A percentile compares a stretch with the other conserved stretches of the same genome.
Conservation (phyloP, 1,140 invertebrate species). For the Archegozetes longisetosus region DNA sequence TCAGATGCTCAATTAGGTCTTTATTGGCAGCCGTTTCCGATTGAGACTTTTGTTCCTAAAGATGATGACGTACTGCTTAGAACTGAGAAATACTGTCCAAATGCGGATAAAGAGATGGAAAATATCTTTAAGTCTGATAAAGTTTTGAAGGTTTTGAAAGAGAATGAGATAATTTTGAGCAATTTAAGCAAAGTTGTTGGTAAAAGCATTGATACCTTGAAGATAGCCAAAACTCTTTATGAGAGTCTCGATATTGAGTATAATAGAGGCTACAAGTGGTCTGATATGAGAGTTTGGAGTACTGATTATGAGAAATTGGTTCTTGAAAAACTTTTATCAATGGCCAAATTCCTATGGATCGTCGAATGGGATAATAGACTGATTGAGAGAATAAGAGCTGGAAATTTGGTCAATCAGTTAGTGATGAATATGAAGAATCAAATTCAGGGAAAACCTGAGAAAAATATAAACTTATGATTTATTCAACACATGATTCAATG, state of each 20-base stretch:
- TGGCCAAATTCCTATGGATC: not conserved
- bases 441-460: not conserved
- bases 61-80: slow-evolving; percentile 4
- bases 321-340: not conserved
- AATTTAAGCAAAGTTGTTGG: not conserved
- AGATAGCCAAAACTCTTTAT: not conserved
- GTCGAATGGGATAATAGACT: not conserved
- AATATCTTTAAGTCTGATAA: not conserved
- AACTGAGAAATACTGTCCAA: slow-evolving; percentile 3
- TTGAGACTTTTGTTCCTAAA: not conserved
- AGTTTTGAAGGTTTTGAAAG: not conserved
- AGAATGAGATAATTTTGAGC: slow-evolving; percentile 2
- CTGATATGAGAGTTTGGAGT: not conserved
- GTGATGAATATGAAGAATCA: slow-evolving; percentile 1
- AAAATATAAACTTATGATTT: not conserved
- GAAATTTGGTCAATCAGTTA: not conserved
- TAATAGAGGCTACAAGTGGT: slow-evolving; percentile 6
- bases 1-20: not conserved
- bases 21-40: slow-evolving; percentile 14
- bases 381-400: not conserved
- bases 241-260: slow-evolving; percentile 5
- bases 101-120: not conserved
- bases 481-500: slow-evolving; percentile 11
- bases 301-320: not conserved
- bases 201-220: not conserved